These are phyloP conservation scores for Plagodis dolabraria DNA, from an alignment of 2,888 invertebrate genomes.

Conservation along the genomic window DNA sequence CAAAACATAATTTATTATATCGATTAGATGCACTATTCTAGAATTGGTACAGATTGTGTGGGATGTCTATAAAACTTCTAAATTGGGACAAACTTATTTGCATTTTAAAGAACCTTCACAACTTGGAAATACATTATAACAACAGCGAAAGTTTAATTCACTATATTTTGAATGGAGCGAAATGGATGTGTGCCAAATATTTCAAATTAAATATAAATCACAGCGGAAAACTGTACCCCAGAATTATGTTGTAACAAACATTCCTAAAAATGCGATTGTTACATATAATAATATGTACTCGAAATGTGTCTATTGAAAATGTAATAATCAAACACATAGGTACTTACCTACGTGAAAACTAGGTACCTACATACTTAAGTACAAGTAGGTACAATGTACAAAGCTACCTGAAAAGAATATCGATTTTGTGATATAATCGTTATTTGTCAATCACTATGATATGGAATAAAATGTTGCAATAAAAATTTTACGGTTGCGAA, in stretches of 20 bases:
- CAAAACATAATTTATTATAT: no score
- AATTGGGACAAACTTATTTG: conserved; percentile 22
- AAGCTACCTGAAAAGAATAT: no score
- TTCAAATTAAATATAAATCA: conserved; percentile 19
- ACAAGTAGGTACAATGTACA: no score
- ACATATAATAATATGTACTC: background rate
- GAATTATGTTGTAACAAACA: conserved; percentile 12
- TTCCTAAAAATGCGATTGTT: no score
- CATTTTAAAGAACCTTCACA: conserved; percentile 15
- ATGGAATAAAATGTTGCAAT: no score
- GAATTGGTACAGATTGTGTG: conserved; percentile 20
- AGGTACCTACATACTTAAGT: no score
- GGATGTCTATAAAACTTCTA: conserved; percentile 34
- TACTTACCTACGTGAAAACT: background rate
- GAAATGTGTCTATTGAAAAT: background rate
- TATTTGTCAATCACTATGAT: no score
- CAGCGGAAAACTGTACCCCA: conserved; percentile 1
- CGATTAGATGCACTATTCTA: background rate
- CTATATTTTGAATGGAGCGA: conserved; percentile 15
- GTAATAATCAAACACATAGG: background rate
- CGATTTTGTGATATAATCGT: no score
- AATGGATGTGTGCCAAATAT: conserved; percentile 24
- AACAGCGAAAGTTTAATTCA: conserved; percentile 23
- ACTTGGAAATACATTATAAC: conserved; percentile 13
- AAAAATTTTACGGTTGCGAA: no score